Base-by-base conservation (phyloP, 2,888 invertebrate genomes). In the Parnassius apollo region DNA sequence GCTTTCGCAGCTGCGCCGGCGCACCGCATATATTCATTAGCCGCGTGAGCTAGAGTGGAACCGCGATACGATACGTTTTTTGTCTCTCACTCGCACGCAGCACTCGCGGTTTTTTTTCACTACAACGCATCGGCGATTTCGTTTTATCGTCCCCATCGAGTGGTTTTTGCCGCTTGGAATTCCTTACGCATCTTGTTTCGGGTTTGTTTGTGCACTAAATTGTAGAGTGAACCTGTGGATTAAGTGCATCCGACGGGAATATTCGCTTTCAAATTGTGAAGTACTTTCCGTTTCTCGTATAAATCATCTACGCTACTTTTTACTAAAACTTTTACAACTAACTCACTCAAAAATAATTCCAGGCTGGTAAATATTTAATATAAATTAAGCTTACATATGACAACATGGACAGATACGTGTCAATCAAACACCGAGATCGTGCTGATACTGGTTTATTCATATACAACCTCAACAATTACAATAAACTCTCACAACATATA, bases 1-100 rank as follows among this genome's bases (percentile, higher is more conserved):
- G 72, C 71, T 49, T 76, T 76, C 76, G 87, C 90, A 88, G 88
- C 87, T 86, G 90, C 89, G 86, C 80, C 74, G 71, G 87, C 85
- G 86, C 85, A 81, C 76, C 59, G 62, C 77, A 73, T 52, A 80
- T 83, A 85, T 86, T 86, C 86, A 86, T 86, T 86, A 86, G 84
- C 76, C 75, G 83, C 80, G 85, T 83, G 88, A 89, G 88, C 85
- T 84, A 87, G 88, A 89, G 89, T 86, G 89, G 86, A 88, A 90
- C 88, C 81, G 88, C 79, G 85, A 89, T 88, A 87, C 86, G 86
- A 88, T 88, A 85, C 85, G 81, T 88, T 89, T 89, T 90, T 89
- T 88, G 85, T 83, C 76, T 90, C 89, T 85, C 83, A 67, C 88
- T 88, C 90, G 86, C 86, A 89, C 90, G 85, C 83, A 87, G 82